Evolutionary conservation across 1,140 invertebrate genomes (phyloP), one percentile per base, ranked within the genome.

Genomic region (Pseudomyrmex gracilis): DNA sequence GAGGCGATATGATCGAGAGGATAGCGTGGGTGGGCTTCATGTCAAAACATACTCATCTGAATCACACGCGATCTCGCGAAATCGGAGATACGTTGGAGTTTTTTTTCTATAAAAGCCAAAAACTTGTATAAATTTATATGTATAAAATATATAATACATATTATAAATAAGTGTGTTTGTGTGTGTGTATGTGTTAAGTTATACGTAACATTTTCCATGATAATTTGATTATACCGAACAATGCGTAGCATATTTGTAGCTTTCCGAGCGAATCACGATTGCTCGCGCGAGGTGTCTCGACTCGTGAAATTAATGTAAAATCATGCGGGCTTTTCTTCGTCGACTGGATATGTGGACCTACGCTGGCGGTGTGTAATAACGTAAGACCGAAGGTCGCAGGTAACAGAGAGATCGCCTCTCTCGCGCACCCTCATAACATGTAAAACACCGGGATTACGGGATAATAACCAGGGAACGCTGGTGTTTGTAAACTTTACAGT

Each of bases 401-500:
- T 88, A 88, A 89, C 87, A 73, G 82, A 34, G 34, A 34, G 5
- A 82, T 90, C 55, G 58, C 57, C 64, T 78, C 84, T 84, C 78
- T 61, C 73, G 89, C 73, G 89, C 84, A 83, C 91, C 84, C 90
- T 93, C 92, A 91, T 93, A 93, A 93, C 91, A 92, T 93, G 93
- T 92, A 93, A 93, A 93, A 93, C 92, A 93, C 86, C 87, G 76
- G 92, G 92, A 93, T 93, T 92, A 92, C 84, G 83, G 91, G 89
- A 91, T 91, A 91, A 93, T 93, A 92, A 92, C 90, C 78, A 64
- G 82, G 60, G 61, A 51, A 70, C 67, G 78, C 66, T 74, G 20
- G 84, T 83, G 85, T 89, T 84, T 85, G 83, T 82, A 85, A 84
- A 90, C 86, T 85, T 83, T 76, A 76, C 53, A 58, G 76, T 80